Base-by-base conservation (phyloP, 2,113 vertebrate species). In the Anoplopoma fimbria region DNA sequence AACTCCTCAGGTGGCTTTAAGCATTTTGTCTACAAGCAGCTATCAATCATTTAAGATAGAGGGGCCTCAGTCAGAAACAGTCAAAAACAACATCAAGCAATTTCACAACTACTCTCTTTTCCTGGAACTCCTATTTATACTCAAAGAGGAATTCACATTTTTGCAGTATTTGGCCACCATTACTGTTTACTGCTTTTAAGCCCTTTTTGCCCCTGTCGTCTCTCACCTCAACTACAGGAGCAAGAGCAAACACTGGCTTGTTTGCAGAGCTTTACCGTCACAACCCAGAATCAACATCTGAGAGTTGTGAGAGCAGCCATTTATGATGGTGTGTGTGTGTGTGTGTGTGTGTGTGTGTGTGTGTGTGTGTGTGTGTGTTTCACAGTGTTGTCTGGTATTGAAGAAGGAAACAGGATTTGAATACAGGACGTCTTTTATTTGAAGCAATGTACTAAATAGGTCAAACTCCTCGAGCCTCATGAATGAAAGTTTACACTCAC, bases 201-300 rank as follows among this genome's bases (percentile, higher is more conserved):
- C 25, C 49, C 55, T 75, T 71, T 77, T 71, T 77, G 67, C 81
- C 49, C 72, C 58, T 15, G n/a, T 29, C 4, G 65, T 74, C 36
- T 85, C 77, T 86, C 71, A 80, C 83, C 63, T 74, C 72, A 61
- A 67, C 62, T 31, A 23, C 83, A 51, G 64, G 80, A 62, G 81
- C 47, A 0, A 78, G 49, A 84, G 75, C 78, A 91, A 89, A 92
- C 86, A 90, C n/a, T 2, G 49, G 67, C 63, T 36, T 93, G 91
- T 92, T 90, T 91, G 83, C 38, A 0, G 33, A 88, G 83, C 62
- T 80, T 80, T 69, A 81, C 77, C 14, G 40, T 31, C 40, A 34
- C 77, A 55, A 17, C n/a, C n/a, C 82, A 84, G 78, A 89, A 61
- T 86, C 76, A 88, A 91, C 88, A 88, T 69, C 61, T 38, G 76